Evolutionary conservation across 2,888 invertebrate genomes (phyloP), one percentile per base, ranked within the genome.

Genomic region (Ommatoiulus sabulosus): DNA sequence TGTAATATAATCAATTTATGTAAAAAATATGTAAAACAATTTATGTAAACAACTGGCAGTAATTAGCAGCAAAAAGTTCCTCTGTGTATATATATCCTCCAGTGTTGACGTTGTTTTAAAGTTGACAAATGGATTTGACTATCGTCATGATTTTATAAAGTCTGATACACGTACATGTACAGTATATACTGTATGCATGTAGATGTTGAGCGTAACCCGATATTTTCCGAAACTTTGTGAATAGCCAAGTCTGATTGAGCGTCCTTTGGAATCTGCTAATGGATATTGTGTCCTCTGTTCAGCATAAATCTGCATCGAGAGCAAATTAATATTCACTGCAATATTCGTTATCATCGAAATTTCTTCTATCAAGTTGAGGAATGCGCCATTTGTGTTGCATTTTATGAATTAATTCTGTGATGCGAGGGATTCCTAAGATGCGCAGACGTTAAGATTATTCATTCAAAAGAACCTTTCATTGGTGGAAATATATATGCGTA

Each of bases 271-370:
- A 57, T 57, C n/a, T 52, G 8, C 52, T 52, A 57, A 57, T 57
- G n/a, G n/a, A n/a, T 57, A 57, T 57, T 57, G 1, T 57, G 57
- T 57, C 57, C n/a, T 57, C 57, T n/a, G n/a, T 57, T 7, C n/a
- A 57, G n/a, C 3, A n/a, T 35, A 57, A 57, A 57, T 57, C 57
- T 57, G 57, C 57, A 57, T 57, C 57, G 57, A 5, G n/a, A 57
- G n/a, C 57, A 57, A n/a, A 57, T 57, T 57, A 57, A 57, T 57
- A 57, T 17, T n/a, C 57, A n/a, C 57, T n/a, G 57, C n/a, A 57
- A 57, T 57, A 52, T 52, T 3, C 0, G 57, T 57, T 5, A 35
- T 35, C 35, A n/a, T 57, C n/a, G 17, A 57, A 57, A 57, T 57
- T 57, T 57, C 4, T 0, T 57, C 57, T 57, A n/a, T 57, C 57